Conservation (phyloP, 2,113 vertebrate species). For the Lagopus leucura region DNA sequence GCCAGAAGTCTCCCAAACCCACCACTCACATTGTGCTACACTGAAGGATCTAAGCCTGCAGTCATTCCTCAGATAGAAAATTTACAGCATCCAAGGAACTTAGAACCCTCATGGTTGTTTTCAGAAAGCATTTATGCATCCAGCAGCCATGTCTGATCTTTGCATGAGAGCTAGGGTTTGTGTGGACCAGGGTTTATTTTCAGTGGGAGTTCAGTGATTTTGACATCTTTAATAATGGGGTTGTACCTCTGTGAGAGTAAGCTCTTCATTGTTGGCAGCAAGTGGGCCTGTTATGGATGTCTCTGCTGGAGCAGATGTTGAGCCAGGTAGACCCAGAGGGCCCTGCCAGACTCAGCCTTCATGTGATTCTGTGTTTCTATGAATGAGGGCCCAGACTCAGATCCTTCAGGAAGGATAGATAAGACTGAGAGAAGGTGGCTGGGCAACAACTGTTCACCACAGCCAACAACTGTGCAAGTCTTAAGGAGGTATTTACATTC, state of each 20-base stretch:
- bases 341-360: neutral
- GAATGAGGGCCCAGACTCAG: neutral
- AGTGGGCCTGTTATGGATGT: neutral
- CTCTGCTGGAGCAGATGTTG: neutral
- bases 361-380: neutral
- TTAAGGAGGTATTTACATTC: neutral
- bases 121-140: neutral
- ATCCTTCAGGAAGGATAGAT: neutral
- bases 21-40: neutral
- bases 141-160: neutral
- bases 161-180: neutral
- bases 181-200: neutral
- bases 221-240: neutral
- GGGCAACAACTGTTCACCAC: accelerated
- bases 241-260: neutral
- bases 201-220: neutral
- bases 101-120: neutral
- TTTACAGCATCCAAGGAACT: neutral
- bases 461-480: neutral
- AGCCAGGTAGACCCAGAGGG: neutral
- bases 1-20: neutral
- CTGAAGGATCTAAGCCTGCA: neutral
- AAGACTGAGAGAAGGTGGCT: neutral
- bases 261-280: neutral
- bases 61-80: neutral